phyloP scores from a whole-genome alignment of 2,113 vertebrate species.

The Bolborhynchus lineola region DNA sequence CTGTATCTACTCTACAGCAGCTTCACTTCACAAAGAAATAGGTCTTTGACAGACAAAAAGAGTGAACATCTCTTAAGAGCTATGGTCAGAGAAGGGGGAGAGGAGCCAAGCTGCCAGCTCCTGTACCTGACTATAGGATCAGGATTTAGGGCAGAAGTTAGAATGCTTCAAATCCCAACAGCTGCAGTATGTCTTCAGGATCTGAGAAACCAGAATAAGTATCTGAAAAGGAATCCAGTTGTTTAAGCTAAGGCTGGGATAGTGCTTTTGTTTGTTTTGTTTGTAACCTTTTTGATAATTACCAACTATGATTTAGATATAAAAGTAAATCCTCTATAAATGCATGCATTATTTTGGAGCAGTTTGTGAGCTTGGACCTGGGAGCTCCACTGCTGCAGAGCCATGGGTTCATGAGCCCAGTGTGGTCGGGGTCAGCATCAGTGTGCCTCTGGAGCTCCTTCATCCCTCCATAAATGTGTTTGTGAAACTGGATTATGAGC shows the following conservation, averaged over 20 bases:
- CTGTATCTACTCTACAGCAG: too few species aligned
- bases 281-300: background rate
- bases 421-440: background rate
- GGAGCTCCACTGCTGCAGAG: background rate
- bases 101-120: background rate
- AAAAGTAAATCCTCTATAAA: background rate
- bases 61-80: accelerated
- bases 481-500: background rate
- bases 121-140: background rate
- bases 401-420: accelerated
- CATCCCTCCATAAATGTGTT: accelerated
- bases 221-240: slow-evolving; percentile 56
- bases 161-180: background rate
- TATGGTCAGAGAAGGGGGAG: background rate
- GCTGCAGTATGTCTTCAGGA: slow-evolving; percentile 34
- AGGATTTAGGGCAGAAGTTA: background rate
- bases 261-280: slow-evolving; percentile 57
- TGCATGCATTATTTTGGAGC: accelerated
- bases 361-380: background rate
- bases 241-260: slow-evolving; percentile 42
- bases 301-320: background rate
- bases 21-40: background rate
- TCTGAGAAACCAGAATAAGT: slow-evolving; percentile 22
- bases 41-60: background rate
- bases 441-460: background rate